phyloP scores from a whole-genome alignment of 2,797 vertebrate genomes.

The Spea hammondii region DNA sequence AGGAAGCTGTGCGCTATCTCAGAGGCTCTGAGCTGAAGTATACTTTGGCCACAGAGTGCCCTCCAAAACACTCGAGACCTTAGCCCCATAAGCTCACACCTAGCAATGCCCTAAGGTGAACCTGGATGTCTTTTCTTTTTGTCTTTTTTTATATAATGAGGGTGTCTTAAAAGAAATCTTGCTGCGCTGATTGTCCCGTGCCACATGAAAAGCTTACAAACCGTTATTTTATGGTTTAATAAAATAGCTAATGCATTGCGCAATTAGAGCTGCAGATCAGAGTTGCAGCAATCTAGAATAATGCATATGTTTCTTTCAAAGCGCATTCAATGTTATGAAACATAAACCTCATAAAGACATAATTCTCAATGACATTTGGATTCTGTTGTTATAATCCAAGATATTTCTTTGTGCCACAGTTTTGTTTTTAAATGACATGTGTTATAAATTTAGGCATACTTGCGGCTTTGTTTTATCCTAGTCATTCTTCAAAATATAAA shows the following conservation, averaged over 20 bases:
- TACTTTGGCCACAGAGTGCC: too few relatives aligned
- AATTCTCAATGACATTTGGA: conserved; percentile 10
- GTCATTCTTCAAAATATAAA: conserved; percentile 16
- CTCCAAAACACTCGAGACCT: too few relatives aligned
- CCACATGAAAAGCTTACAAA: too few relatives aligned
- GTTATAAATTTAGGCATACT: conserved; percentile 9
- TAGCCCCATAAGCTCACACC: too few relatives aligned
- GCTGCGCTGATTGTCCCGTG: too few relatives aligned
- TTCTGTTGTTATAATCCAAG: not conserved
- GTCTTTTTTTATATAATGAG: too few relatives aligned
- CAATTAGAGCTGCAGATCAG: too few relatives aligned
- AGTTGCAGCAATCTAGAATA: not conserved
- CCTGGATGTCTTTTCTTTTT: too few relatives aligned
- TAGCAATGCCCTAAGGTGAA: too few relatives aligned
- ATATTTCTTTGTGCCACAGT: not conserved
- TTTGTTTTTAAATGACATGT: not conserved
- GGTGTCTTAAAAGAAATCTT: too few relatives aligned
- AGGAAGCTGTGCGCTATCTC: too few relatives aligned
- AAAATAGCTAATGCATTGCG: not conserved
- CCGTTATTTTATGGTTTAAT: not conserved
- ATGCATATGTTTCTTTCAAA: not conserved
- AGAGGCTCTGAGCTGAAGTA: too few relatives aligned
- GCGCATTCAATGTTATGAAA: not conserved
- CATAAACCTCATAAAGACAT: not conserved
- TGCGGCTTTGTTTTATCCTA: not conserved